Percentiles rank a stretch among this genome's conserved stretches.
Evolutionary conservation across 2,888 invertebrate genomes (phyloP).

Genomic region (Dolichopus griseipennis): DNA sequence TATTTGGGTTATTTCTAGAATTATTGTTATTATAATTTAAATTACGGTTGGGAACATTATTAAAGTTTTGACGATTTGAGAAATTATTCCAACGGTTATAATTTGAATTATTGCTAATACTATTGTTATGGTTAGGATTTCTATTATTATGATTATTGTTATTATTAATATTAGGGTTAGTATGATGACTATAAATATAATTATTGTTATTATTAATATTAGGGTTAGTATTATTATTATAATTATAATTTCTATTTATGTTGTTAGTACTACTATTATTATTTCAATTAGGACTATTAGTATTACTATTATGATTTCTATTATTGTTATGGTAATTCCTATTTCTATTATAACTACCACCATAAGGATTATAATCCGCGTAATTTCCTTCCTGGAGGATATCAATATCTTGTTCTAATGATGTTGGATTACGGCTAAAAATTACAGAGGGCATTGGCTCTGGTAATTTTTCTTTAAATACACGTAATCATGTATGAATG

Average conservation of each 20-base stretch:
- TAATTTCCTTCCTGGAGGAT: conserved; percentile 12
- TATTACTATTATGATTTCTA: background rate
- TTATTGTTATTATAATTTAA: background rate
- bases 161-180: background rate
- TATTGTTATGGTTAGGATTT: background rate
- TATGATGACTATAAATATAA: background rate
- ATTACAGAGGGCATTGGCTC: too few relatives aligned
- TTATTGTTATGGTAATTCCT: background rate
- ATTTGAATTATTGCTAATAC: background rate
- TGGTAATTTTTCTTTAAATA: too few relatives aligned
- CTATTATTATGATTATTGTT: background rate
- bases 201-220: too few relatives aligned
- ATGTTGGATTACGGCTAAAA: too few relatives aligned
- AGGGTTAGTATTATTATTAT: too few relatives aligned
- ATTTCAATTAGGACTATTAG: too few relatives aligned
- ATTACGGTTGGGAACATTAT: background rate
- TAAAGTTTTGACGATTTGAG: background rate
- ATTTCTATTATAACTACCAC: background rate
- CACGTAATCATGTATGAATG: too few relatives aligned
- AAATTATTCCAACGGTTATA: background rate
- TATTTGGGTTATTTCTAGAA: background rate
- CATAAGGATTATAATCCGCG: conserved; percentile 12
- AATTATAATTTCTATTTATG: too few relatives aligned
- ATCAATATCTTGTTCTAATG: too few relatives aligned
- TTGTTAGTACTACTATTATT: too few relatives aligned